phyloP scores from a whole-genome alignment of 1,140 invertebrate genomes.

The Drosophila trapezifrons region DNA sequence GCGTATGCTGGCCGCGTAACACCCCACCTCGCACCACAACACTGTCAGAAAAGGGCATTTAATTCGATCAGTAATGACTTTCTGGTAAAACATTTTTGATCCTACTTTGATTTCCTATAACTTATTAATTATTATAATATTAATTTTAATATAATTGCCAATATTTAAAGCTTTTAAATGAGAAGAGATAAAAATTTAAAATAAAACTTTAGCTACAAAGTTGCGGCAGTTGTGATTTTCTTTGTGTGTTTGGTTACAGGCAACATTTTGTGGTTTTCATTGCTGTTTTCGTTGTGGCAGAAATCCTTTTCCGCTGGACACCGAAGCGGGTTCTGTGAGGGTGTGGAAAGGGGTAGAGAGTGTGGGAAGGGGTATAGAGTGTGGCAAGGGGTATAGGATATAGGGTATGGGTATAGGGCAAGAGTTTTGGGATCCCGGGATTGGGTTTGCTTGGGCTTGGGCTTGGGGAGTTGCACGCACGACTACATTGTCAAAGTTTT shows the following conservation, averaged over 20 bases:
- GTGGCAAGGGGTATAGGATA: not conserved
- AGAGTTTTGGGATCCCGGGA: not conserved
- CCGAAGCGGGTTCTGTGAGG: slow-evolving; percentile 15
- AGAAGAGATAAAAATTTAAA: too few species aligned
- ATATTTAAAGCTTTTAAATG: not conserved
- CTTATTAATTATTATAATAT: not conserved
- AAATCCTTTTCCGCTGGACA: slow-evolving; percentile 72
- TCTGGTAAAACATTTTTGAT: too few species aligned
- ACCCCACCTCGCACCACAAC: not conserved
- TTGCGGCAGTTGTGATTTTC: not conserved
- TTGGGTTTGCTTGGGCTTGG: not conserved
- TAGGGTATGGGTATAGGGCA: not conserved
- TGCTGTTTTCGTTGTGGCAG: slow-evolving; percentile 79
- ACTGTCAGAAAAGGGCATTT: not conserved
- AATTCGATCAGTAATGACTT: too few species aligned
- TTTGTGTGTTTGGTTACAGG: slow-evolving; percentile 4
- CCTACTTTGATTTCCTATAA: not conserved
- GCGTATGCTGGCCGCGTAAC: slow-evolving; percentile 49
- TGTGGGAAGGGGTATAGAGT: not conserved
- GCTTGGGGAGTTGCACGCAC: slow-evolving; percentile 51
- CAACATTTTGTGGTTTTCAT: slow-evolving; percentile 78
- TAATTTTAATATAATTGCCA: not conserved
- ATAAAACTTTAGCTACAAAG: not conserved
- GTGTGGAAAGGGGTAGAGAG: not conserved
- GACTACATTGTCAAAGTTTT: slow-evolving; percentile 81